Percentiles rank a stretch among this genome's conserved stretches.
phyloP scores from a whole-genome alignment of 2,113 vertebrate species.

The Xerus inauris region DNA sequence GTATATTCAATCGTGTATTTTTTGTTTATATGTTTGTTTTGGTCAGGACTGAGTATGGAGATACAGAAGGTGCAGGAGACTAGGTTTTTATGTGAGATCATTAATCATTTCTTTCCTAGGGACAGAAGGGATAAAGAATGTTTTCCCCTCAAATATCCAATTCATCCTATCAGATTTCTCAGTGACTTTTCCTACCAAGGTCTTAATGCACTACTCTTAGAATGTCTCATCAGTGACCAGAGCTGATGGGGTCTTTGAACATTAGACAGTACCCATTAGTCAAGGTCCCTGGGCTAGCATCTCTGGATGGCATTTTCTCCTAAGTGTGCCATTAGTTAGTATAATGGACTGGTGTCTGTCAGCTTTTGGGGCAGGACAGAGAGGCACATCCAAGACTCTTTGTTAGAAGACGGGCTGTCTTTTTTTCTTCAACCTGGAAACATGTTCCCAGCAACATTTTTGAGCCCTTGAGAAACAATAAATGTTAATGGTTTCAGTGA shows the following conservation, averaged over 20 bases:
- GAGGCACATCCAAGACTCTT: slow-evolving; percentile 54
- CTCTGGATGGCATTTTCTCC: slow-evolving; percentile 74
- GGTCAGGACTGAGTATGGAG: not conserved
- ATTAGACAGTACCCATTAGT: slow-evolving; percentile 81
- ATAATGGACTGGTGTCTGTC: slow-evolving; percentile 75
- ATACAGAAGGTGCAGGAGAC: not conserved
- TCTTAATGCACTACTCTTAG: slow-evolving; percentile 74
- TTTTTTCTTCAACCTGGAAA: slow-evolving; percentile 69
- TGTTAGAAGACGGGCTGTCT: slow-evolving; percentile 68
- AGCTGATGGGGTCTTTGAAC: slow-evolving; percentile 79
- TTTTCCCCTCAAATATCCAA: slow-evolving; percentile 43
- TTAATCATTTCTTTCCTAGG: slow-evolving; percentile 48
- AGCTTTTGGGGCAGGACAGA: slow-evolving; percentile 63
- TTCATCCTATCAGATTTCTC: slow-evolving; percentile 66
- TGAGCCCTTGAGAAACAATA: slow-evolving; percentile 83
- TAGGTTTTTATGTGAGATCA: slow-evolving; percentile 29
- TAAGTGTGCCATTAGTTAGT: slow-evolving; percentile 81
- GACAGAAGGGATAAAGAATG: slow-evolving; percentile 25
- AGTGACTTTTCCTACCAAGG: slow-evolving; percentile 60
- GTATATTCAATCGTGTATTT: not conserved
- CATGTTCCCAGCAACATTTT: slow-evolving; percentile 73
- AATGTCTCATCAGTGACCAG: slow-evolving; percentile 72
- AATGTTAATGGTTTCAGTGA: slow-evolving; percentile 81
- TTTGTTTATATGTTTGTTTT: not conserved
- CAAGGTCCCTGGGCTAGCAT: slow-evolving; percentile 75